Percentiles rank a stretch among this genome's conserved stretches.
Conservation (phyloP, 2,113 vertebrate species). For the Hemichromis elongatus region DNA sequence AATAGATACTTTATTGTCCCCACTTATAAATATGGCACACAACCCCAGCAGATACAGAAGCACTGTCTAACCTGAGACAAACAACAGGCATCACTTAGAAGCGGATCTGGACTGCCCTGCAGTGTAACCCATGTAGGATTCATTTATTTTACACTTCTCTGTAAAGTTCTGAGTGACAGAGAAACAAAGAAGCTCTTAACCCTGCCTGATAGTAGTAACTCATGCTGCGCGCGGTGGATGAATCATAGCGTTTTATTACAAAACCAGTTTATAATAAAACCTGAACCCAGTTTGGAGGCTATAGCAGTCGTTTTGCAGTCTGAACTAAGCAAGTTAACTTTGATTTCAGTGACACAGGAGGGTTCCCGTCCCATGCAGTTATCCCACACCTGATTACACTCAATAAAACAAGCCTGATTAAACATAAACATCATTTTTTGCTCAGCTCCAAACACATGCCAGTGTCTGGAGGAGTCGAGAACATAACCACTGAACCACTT, state of each 20-base stretch:
- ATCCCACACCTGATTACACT: background rate
- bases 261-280: background rate
- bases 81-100: background rate
- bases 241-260: background rate
- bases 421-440: background rate
- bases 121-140: fast-evolving
- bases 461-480: background rate
- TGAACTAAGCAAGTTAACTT: background rate
- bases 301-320: background rate
- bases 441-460: fast-evolving
- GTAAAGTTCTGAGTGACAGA: background rate
- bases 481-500: background rate
- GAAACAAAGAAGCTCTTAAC: background rate
- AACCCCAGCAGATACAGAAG: background rate
- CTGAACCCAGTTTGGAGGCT: background rate
- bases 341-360: background rate
- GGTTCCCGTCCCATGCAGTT: background rate
- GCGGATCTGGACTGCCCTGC: background rate
- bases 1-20: background rate
- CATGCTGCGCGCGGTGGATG: background rate
- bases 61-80: background rate
- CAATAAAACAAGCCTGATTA: background rate
- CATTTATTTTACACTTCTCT: background rate
- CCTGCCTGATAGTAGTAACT: fast-evolving
- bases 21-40: background rate